phyloP scores from a whole-genome alignment of 2,113 vertebrate species.

The Bubo bubo region DNA sequence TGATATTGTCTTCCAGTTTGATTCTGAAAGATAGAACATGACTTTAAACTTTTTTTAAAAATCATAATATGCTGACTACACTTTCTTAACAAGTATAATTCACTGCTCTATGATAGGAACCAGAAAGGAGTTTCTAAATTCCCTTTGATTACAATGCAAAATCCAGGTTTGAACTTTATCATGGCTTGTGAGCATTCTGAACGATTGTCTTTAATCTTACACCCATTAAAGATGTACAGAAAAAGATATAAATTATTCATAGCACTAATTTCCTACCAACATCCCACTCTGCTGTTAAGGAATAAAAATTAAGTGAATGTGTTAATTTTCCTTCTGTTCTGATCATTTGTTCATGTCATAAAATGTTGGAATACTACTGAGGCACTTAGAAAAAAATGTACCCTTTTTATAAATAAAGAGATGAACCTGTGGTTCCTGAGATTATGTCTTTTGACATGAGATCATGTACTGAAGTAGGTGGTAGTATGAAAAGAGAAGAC shows the following conservation, averaged over 20 bases:
- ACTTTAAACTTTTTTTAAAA: background rate
- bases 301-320: background rate
- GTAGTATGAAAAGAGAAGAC: background rate
- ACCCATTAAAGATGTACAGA: background rate
- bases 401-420: background rate
- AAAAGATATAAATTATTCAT: background rate
- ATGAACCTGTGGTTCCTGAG: background rate
- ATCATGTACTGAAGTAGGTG: background rate
- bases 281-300: background rate
- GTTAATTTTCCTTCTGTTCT: background rate
- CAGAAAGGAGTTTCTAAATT: background rate
- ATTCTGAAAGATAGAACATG: background rate
- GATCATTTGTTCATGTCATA: background rate
- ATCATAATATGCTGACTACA: rapidly evolving
- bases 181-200: background rate
- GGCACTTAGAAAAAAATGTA: background rate
- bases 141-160: background rate
- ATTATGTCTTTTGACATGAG: background rate
- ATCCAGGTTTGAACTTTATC: background rate
- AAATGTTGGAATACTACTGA: background rate
- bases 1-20: background rate
- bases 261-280: background rate
- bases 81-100: background rate
- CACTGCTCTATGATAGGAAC: background rate
- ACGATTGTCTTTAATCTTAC: background rate